Evolutionary conservation across 2,113 vertebrate species (phyloP), one percentile per base, ranked within the genome.

Genomic region (Leuciscus idus): DNA sequence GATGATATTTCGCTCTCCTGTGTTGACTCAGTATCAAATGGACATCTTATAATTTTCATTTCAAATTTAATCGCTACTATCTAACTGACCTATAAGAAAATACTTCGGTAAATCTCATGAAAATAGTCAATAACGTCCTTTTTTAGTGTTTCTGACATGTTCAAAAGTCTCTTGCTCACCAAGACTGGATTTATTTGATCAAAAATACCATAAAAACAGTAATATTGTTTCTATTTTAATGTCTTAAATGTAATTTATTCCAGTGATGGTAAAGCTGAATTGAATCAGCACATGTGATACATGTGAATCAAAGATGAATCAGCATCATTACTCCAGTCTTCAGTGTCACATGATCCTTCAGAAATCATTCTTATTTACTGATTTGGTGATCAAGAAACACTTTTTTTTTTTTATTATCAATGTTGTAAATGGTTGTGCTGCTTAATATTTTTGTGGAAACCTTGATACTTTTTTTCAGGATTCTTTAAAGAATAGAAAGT

Each of bases 1-100:
- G 90, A 91, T 88, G 28, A 48, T 81, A 84, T 88, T 86, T 55
- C 76, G 11, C 23, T 79, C 87, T 90, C 73, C 84, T 61, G 33
- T 85, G 64, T 81, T 91, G 90, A 92, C 86, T 89, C 91, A 83
- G 84, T 90, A 91, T 89, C 87, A 84, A 89, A 89, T 89, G 87
- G 87, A 84, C 70, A 85, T 80, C 83, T 74, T 81, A 74, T 75
- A 85, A 73, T 52, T 85, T 85, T 64, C 39, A 79, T 85, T 87
- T 80, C 26, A 80, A 64, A 82, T 73, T 39, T 36, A 88, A 88
- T 83, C 50, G 79, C 59, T 10, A 28, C 21, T 72, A 43, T 59
- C 57, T 82, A 50, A 62, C 33, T n/a, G n/a, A 26, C 19, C n/a
- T 83, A 74, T 55, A 55, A 72, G 68, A 28, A 46, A 15, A 83